Base-by-base conservation (phyloP, 2,113 vertebrate genomes). In the Geococcyx californianus region DNA sequence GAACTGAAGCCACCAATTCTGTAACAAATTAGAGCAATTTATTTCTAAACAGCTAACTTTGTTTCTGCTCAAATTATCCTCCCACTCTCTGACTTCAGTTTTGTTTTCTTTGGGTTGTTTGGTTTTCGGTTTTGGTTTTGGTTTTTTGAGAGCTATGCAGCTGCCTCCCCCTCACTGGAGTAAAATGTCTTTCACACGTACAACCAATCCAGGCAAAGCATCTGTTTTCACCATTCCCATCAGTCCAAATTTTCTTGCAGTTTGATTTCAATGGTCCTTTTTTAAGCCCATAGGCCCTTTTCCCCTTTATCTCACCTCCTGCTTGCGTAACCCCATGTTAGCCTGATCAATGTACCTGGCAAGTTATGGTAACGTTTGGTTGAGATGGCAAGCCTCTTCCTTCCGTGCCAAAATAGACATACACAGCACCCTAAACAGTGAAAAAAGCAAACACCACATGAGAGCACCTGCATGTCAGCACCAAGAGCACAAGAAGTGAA, bases 371-470 rank as follows among this genome's bases (percentile, higher is more conserved):
- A 69, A 98, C 0, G 0, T 97, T 97, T 38, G 98, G 98, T 31
- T 92, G 34, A 64, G 84, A 60, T 15, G 97, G 40, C 45, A 98
- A 26, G 25, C 73, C 69, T 91, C 93, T 82, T 83, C 62, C 56
- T 20, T 34, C 47, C 33, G 72, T 89, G 23, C 98, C 98, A 18
- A 98, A 97, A 94, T 97, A 98, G 66, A 98, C 8, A 16, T 98
- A 98, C 36, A 98, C 98, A 3, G 97, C 95, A 29, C 98, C 98
- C 98, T 98, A 70, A 85, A 89, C 2, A 45, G 62, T 29, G 70
- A 68, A 49, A 93, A 66, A 94, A 64, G 34, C 14, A 64, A 86
- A 89, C 2, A 72, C 10, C 25, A 10, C 31, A 47, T 78, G 77
- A 89, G 36, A 93, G 13, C 34, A 75, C 2, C 36, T 55, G 33